These are phyloP conservation scores for Drosophila malerkotliana DNA, from an alignment of 1,140 invertebrate species.

Conservation along the genomic window DNA sequence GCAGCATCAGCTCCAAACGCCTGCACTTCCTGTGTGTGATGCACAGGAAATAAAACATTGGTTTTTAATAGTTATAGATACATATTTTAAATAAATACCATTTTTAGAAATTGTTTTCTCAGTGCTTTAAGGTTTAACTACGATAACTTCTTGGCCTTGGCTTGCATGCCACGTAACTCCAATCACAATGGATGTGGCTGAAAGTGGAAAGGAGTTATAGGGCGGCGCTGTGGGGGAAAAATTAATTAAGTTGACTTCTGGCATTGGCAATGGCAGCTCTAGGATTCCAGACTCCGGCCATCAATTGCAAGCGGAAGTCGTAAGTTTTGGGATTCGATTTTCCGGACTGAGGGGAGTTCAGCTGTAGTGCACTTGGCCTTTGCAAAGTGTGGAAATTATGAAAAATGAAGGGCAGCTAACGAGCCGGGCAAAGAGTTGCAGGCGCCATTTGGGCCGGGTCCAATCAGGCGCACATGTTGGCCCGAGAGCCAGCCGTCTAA, in stretches of 20 bases:
- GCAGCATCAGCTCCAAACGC: constrained; percentile 51
- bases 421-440: constrained; percentile 14
- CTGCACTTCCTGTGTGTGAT: constrained; percentile 67
- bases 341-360: constrained; percentile 30
- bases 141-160: constrained; percentile 38
- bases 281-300: constrained; percentile 20
- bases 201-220: constrained; percentile 8
- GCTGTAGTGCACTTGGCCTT: constrained; percentile 1
- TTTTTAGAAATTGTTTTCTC: background rate
- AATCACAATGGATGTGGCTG: constrained; percentile 51
- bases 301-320: constrained; percentile 73
- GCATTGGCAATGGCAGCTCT: constrained; percentile 60
- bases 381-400: constrained; percentile 68
- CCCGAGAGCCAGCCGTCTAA: constrained; percentile 50
- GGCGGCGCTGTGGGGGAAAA: constrained; percentile 60
- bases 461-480: constrained; percentile 69
- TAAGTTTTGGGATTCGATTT: constrained; percentile 73
- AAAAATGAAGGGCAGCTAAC: constrained; percentile 71
- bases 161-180: constrained; percentile 52
- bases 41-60: constrained; percentile 1
- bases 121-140: background rate
- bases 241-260: constrained; percentile 83
- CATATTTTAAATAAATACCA: too few species aligned
- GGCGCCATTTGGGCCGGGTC: constrained; percentile 41
- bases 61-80: background rate